Evolutionary conservation across 2,113 vertebrate genomes (phyloP), one percentile per base, ranked within the genome.

Genomic region (Notothenia rossii): DNA sequence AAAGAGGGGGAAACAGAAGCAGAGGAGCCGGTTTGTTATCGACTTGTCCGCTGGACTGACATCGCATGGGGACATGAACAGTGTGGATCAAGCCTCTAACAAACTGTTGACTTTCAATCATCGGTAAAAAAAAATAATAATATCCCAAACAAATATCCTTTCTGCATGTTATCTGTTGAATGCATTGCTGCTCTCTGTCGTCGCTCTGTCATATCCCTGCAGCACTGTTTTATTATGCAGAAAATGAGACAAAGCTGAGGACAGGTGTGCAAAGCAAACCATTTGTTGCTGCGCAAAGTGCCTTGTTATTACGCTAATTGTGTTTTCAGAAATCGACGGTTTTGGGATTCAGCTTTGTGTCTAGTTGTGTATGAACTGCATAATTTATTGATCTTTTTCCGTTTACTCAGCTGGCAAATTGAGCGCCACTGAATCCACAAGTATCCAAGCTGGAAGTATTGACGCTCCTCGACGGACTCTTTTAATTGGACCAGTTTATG

Each of bases 71-170:
- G 93, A 94, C 86, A 95, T 95, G 91, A 93, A 82, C 86, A 86
- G 90, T 76, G 87, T 90, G 84, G 95, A 95, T 89, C 91, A 92
- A 66, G 92, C 92, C 17, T 93, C 90, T 20, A 94, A 77, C 75
- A 95, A 94, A 95, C 93, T 95, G 87, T 94, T 95, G 94, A 94
- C 88, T 92, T 94, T 95, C 92, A 94, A 94, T 70, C 95, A 95
- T 84, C 95, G 93, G 95, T 96, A 95, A 93, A 89, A 49, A 55
- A 1, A 33, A 51, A 25, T 3, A 51, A 25, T 5, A 43, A 20
- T 2, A 20, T 40, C 36, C 36, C 5, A 40, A 1, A 29, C 2
- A 22, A 46, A 53, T 14, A 48, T 63, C 12, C 72, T 83, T 67
- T 49, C 7, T 73, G 85, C 85, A 66, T 81, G 50, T 83, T 81